A percentile compares a stretch with the other conserved stretches of the same genome.
Conservation (phyloP, 2,113 vertebrate species). For the Chamaea fasciata region DNA sequence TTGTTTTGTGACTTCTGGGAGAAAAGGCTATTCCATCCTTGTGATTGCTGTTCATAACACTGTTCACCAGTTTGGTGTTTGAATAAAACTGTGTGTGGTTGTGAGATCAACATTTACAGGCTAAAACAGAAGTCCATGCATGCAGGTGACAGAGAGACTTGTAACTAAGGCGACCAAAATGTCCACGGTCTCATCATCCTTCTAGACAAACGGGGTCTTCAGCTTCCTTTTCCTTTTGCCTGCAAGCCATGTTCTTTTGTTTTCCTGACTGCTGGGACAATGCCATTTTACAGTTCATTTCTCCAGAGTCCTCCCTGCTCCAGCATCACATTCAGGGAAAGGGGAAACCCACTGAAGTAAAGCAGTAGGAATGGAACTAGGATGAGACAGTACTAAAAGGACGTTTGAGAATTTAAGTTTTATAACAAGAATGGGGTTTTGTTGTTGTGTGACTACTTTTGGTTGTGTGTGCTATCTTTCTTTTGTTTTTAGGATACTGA, state of each 20-base stretch:
- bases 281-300: neutral
- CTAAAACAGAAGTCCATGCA: constrained; percentile 59
- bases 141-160: constrained; percentile 53
- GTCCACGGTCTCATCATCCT: neutral
- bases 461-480: neutral
- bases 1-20: constrained; percentile 52
- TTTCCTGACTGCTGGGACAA: neutral
- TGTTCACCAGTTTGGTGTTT: constrained; percentile 67
- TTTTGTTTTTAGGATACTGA: neutral
- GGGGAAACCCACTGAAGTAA: neutral
- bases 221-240: constrained; percentile 1
- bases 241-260: neutral
- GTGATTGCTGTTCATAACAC: constrained; percentile 50
- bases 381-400: neutral
- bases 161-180: constrained; percentile 59
- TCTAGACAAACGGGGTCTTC: neutral
- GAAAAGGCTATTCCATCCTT: constrained; percentile 50
- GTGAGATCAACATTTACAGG: constrained; percentile 56
- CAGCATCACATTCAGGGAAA: neutral
- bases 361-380: neutral
- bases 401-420: neutral
- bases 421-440: neutral
- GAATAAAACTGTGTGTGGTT: constrained; percentile 62
- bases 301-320: neutral
- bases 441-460: neutral